Evolutionary conservation across 2,888 invertebrate genomes (phyloP).

Genomic region (Epistrophe grossulariae): DNA sequence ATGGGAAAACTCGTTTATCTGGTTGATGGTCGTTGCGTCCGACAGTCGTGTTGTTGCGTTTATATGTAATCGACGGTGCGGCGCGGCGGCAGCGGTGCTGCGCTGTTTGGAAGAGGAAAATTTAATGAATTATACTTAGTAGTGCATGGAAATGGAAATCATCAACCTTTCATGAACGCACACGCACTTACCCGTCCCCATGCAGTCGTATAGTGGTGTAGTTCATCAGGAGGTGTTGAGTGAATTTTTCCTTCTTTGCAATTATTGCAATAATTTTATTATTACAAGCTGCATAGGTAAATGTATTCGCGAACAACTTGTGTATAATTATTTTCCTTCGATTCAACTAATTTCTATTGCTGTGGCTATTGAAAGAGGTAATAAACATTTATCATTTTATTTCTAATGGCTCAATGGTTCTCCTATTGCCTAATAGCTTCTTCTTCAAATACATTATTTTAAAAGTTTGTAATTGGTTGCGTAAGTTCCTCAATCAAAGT

Average conservation of each 20-base stretch:
- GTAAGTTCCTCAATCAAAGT: too few relatives aligned
- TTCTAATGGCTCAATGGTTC: neutral
- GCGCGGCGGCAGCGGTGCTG: neutral
- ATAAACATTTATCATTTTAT: neutral
- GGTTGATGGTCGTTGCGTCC: constrained; percentile 29
- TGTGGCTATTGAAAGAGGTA: neutral
- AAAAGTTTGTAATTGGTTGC: too few relatives aligned
- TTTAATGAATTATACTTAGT: constrained; percentile 64
- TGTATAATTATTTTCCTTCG: neutral
- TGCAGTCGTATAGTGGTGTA: too few relatives aligned
- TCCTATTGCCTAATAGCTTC: neutral
- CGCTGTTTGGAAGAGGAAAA: constrained; percentile 49
- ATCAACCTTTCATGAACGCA: constrained; percentile 51
- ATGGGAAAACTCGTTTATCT: constrained; percentile 54
- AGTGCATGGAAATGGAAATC: constrained; percentile 66
- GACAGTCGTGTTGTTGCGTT: constrained; percentile 17
- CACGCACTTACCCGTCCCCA: constrained; percentile 58
- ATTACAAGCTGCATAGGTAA: constrained; percentile 10
- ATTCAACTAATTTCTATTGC: neutral
- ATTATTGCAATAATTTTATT: constrained; percentile 63
- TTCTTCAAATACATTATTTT: too few relatives aligned
- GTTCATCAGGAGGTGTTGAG: constrained; percentile 58
- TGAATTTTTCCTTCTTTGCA: constrained; percentile 33
- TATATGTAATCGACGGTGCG: constrained; percentile 1
- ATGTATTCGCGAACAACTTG: neutral